phyloP scores from a whole-genome alignment of 1,140 invertebrate species.

The Chymomyza costata region DNA sequence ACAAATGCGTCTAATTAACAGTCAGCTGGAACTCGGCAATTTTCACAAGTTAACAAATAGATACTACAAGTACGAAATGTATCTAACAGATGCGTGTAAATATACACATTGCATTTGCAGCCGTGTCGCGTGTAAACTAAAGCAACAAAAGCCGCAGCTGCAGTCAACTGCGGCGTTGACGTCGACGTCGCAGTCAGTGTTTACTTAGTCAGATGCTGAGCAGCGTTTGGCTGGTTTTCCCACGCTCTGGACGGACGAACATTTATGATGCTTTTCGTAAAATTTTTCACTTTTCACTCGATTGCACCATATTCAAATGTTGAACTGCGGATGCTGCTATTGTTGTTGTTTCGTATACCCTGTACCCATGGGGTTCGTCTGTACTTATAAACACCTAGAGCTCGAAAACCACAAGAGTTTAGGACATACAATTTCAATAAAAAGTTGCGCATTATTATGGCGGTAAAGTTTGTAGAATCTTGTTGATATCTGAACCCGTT shows the following conservation, averaged over 20 bases:
- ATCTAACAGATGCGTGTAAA: constrained; percentile 59
- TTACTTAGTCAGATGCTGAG: constrained; percentile 53
- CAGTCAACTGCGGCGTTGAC: constrained; percentile 5
- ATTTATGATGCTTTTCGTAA: constrained; percentile 50
- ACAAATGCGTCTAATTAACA: constrained; percentile 68
- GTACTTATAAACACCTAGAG: too few species aligned
- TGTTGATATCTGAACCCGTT: too few species aligned
- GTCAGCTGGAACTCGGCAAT: constrained; percentile 35
- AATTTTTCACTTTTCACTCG: constrained; percentile 30
- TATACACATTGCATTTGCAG: constrained; percentile 59
- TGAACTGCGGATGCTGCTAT: constrained; percentile 51
- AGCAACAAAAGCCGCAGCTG: not conserved
- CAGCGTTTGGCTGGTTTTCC: constrained; percentile 49
- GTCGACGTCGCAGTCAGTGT: constrained; percentile 23
- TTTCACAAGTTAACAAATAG: constrained; percentile 70
- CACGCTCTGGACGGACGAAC: too few species aligned
- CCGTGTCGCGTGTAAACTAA: constrained; percentile 17
- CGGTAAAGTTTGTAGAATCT: too few species aligned
- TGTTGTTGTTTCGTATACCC: too few species aligned
- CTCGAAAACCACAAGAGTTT: too few species aligned
- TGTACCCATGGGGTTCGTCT: too few species aligned
- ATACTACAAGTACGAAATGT: too few species aligned
- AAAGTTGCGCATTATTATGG: too few species aligned
- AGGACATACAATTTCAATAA: too few species aligned
- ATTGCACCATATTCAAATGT: constrained; percentile 39